Evolutionary conservation across 2,888 invertebrate species (phyloP).

Genomic region (Isoperla grammatica): DNA sequence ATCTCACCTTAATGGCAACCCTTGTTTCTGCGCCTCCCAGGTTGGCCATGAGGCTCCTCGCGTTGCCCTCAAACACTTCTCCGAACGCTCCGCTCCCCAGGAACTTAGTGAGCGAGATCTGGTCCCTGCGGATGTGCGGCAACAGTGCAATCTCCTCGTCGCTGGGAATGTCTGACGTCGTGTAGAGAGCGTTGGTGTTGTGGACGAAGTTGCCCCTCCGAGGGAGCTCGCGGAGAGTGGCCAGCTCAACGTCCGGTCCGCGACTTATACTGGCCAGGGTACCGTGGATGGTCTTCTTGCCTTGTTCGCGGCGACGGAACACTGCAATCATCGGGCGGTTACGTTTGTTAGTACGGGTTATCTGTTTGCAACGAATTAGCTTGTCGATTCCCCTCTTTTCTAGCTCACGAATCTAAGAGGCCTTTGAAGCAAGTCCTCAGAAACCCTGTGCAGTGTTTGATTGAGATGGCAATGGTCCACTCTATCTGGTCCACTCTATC

Average conservation of each 20-base stretch:
- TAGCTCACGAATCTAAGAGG: too few species aligned
- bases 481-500: too few species aligned
- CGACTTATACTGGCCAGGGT: slow-evolving; percentile 43
- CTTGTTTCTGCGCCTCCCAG: slow-evolving; percentile 55
- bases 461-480: too few species aligned
- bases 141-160: slow-evolving; percentile 72
- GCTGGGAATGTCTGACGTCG: slow-evolving; percentile 50
- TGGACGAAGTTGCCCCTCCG: slow-evolving; percentile 65
- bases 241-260: slow-evolving; percentile 72
- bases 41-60: slow-evolving; percentile 55
- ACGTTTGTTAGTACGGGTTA: too few species aligned
- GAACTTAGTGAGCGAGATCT: slow-evolving; percentile 81
- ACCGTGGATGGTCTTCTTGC: slow-evolving; percentile 66
- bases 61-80: slow-evolving; percentile 91
- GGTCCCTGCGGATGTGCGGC: slow-evolving; percentile 80
- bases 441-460: too few species aligned
- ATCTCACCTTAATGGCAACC: slow-evolving; percentile 83
- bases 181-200: slow-evolving; percentile 79
- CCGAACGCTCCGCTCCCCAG: slow-evolving; percentile 96
- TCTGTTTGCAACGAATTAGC: too few species aligned
- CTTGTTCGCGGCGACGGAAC: slow-evolving; percentile 57
- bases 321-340: too few species aligned
- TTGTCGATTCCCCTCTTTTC: too few species aligned
- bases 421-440: too few species aligned
- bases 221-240: slow-evolving; percentile 78